Conservation (phyloP, 1,140 invertebrate species). For the Phthorimaea operculella region DNA sequence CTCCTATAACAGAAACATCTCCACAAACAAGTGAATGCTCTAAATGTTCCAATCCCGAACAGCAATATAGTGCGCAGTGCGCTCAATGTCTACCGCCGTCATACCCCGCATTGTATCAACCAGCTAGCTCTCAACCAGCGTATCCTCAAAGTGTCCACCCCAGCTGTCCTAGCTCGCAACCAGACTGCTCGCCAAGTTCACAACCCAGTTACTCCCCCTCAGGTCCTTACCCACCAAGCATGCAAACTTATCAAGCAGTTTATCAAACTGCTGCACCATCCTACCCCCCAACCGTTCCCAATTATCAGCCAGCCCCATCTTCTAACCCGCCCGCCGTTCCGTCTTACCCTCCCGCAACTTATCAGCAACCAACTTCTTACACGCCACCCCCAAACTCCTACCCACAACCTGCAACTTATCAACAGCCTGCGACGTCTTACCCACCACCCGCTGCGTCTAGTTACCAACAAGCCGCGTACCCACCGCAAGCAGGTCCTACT, state of each 20-base stretch:
- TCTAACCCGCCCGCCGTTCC: constrained; percentile 7
- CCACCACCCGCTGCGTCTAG: constrained; percentile 7
- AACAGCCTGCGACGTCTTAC: constrained; percentile 11
- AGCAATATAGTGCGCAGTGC: neutral
- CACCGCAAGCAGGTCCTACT: neutral
- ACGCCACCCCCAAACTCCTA: neutral
- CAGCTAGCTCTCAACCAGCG: neutral
- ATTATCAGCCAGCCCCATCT: too few species aligned
- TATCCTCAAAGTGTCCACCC: neutral
- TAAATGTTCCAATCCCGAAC: neutral
- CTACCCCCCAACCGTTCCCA: neutral
- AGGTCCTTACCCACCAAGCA: too few species aligned
- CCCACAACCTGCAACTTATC: neutral
- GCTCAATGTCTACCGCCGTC: neutral
- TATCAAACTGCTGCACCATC: too few species aligned
- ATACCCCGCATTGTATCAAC: constrained; percentile 6
- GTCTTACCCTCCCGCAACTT: constrained; percentile 5
- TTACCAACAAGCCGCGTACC: neutral
- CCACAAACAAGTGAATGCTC: neutral
- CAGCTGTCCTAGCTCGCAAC: neutral
- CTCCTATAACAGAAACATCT: neutral
- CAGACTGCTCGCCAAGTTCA: constrained; percentile 1
- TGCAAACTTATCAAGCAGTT: too few species aligned
- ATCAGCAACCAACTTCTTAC: neutral
- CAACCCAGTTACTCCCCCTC: neutral